Base-by-base conservation (phyloP, 1,140 invertebrate genomes). In the Halictus rubicundus region DNA sequence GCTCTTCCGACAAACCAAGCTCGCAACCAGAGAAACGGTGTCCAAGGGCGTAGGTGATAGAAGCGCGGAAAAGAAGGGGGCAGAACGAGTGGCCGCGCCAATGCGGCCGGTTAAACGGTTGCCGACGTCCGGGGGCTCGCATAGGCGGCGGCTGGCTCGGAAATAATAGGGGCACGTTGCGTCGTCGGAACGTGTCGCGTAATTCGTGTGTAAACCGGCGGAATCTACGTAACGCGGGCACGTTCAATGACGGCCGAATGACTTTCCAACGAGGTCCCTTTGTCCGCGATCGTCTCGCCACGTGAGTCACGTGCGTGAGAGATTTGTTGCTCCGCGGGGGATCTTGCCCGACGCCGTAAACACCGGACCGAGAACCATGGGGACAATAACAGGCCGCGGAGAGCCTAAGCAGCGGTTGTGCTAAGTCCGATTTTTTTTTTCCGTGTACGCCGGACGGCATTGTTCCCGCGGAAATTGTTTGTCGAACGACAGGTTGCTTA, bases 281-380 rank as follows among this genome's bases (percentile, higher is more conserved):
- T 79, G 70, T 79, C 52, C 78, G 21, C 27, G 23, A 57, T 59
- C 59, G 60, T 65, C 60, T 70, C 69, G 39, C 46, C 70, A 79
- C 78, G 78, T 63, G 78, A 76, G 37, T 80, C 72, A 72, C 71
- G 64, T 68, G 78, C 39, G 25, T 16, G 57, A 52, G 72, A 68
- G 71, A 68, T 52, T 54, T 76, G 63, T 68, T 75, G 65, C 72
- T 32, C 71, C 46, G 27, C 79, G 25, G 46, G 66, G 39, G 60
- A 75, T 68, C 70, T 66, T 68, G 37, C 39, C 6, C 49, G 0
- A 16, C 16, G 54, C 12, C 27, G 37, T 66, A 60, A 60, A 74
- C 70, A 60, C 52, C 49, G 37, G 52, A 7, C 19, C 52, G 21
- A 49, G 3, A 7, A 9, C 9, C 61, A 27, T 0, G 9, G 10